Percentiles rank a stretch among this genome's conserved stretches.
Evolutionary conservation across 2,113 vertebrate genomes (phyloP).

Genomic region (Peromyscus maniculatus): DNA sequence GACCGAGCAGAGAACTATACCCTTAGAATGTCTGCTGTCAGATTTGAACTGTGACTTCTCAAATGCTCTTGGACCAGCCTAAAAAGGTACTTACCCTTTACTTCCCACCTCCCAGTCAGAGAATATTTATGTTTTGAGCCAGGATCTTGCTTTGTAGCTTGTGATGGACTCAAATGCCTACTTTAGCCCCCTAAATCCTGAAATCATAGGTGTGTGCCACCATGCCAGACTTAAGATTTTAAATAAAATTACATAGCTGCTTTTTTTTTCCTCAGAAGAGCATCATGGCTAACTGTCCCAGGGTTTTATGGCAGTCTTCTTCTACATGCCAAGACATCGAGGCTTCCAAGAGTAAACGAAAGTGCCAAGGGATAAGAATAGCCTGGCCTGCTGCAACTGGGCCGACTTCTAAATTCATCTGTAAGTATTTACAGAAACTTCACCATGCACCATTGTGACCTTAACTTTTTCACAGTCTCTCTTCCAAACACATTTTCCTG

Average conservation of each 20-base stretch:
- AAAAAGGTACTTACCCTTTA: accelerated
- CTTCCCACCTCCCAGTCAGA: not conserved
- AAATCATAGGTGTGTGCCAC: not conserved
- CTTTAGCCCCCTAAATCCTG: not conserved
- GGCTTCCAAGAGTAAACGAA: not conserved
- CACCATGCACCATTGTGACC: not conserved
- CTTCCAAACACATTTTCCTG: conserved; percentile 37
- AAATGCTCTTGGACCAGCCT: not conserved
- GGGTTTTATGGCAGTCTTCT: not conserved
- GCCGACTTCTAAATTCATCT: conserved; percentile 25
- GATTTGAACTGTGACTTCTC: not conserved
- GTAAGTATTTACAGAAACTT: not conserved
- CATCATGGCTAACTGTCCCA: not conserved
- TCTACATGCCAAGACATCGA: not conserved
- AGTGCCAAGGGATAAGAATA: not conserved
- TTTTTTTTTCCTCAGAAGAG: not conserved
- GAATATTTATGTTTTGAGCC: not conserved
- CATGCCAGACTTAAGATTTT: not conserved
- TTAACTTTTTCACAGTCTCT: conserved; percentile 26
- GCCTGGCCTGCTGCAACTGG: accelerated
- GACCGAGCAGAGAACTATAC: not conserved
- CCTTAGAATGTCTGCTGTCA: not conserved
- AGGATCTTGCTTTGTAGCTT: not conserved
- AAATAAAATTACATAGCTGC: not conserved
- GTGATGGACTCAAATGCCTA: not conserved